A percentile compares a stretch with the other conserved stretches of the same genome.
Conservation (phyloP, 2,797 vertebrate species). For the Malurus splendens region DNA sequence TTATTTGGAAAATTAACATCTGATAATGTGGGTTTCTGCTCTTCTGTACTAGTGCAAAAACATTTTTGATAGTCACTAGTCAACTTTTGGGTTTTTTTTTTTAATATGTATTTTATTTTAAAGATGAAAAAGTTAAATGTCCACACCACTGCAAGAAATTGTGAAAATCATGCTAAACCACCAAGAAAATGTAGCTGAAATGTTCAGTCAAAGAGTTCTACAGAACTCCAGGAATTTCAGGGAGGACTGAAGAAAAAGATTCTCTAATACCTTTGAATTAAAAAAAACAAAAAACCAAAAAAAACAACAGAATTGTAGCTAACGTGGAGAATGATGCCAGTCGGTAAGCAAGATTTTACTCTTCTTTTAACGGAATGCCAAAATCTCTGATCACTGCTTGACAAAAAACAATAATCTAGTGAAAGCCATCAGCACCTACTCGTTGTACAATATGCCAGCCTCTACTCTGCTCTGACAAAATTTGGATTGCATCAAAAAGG, state of each 20-base stretch:
- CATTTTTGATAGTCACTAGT: not conserved
- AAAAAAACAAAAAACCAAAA: not conserved
- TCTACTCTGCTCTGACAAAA: conserved; percentile 31
- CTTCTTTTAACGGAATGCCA: conserved; percentile 25
- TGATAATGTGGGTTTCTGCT: not conserved
- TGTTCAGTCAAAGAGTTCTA: not conserved
- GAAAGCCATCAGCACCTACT: conserved; percentile 42
- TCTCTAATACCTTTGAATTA: not conserved
- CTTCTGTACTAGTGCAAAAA: not conserved
- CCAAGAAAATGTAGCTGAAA: not conserved
- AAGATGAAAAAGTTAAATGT: not conserved
- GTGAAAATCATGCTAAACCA: not conserved
- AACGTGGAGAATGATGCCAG: not conserved
- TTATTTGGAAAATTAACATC: not conserved
- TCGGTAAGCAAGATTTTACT: conserved; percentile 46
- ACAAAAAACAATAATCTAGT: conserved; percentile 32
- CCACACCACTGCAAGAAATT: not conserved
- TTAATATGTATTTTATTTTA: not conserved
- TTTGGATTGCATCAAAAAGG: conserved; percentile 25
- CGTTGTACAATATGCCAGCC: conserved; percentile 19
- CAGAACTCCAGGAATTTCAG: conserved; percentile 2
- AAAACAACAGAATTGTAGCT: not conserved
- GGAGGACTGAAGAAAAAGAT: not conserved
- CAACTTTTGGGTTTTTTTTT: not conserved
- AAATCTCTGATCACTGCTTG: conserved; percentile 29